Evolutionary conservation across 2,888 invertebrate genomes (phyloP), one percentile per base, ranked within the genome.

Genomic region (Halictus quadricinctus): DNA sequence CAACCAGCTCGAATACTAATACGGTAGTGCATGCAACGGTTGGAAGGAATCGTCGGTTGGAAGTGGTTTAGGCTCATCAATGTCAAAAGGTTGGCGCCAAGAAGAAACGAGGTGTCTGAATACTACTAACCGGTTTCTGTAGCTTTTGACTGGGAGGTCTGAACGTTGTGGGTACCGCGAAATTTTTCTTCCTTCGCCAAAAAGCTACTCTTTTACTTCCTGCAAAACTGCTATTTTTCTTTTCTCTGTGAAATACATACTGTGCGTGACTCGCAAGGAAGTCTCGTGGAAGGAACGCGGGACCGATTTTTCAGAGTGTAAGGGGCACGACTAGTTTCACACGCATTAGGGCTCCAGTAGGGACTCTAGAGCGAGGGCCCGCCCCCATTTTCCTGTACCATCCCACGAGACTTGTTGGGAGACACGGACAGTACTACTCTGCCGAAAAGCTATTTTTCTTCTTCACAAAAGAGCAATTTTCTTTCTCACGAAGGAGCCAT

Each of bases 1-100:
- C 84, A 83, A 80, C 15, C 58, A 43, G 74, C 46, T 18, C 41
- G 21, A 25, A n/a, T 69, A 41, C 41, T 69, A 41, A 69, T 25
- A 36, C 13, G 48, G 41, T 21, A 64, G 21, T 81, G 79, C 80
- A 80, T 80, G 83, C 25, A 21, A 58, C 15, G 60, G 66, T 66
- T 21, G 21, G 58, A 41, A 29, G 64, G 64, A 69, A 69, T 69
- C 0, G 69, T 41, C 15, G 64, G 64, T 15, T 54, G 54, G 54
- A 54, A 54, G 29, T 13, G 66, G 29, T 36, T 66, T 69, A 41
- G 69, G 3, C 7, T 69, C 41, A 0, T 41, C 10, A 12, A 41
- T 41, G 41, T 69, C 13, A 69, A 69, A 41, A 43, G 4, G 5
- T 12, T 69, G 41, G 4, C 21, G 21, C 21, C 41, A 69, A n/a